phyloP scores from a whole-genome alignment of 1,140 invertebrate species.

The Cydia strobilella region DNA sequence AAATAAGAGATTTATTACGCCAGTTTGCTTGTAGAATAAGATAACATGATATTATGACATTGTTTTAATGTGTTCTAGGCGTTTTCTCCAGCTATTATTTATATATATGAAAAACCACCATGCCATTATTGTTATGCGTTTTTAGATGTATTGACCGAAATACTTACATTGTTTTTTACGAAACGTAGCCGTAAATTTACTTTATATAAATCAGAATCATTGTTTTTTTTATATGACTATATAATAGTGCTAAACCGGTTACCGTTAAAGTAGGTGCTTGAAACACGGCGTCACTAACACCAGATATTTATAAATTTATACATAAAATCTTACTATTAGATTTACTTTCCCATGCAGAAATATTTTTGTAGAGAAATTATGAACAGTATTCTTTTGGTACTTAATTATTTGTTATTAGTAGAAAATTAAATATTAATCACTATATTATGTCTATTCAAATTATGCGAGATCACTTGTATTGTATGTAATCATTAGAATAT shows the following conservation, averaged over 20 bases:
- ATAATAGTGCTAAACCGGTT: conserved; percentile 5
- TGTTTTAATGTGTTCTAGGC: not conserved
- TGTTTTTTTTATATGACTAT: conserved; percentile 14
- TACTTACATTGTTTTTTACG: conserved; percentile 4
- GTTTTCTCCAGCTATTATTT: not conserved
- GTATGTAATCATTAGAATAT: not conserved
- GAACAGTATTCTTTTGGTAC: conserved; percentile 29
- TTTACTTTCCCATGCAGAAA: conserved; percentile 6
- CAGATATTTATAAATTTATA: conserved; percentile 8
- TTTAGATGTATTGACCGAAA: not conserved
- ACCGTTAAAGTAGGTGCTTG: conserved; percentile 22
- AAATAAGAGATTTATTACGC: conserved; percentile 23
- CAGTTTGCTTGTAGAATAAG: conserved; percentile 26
- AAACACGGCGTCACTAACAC: not conserved
- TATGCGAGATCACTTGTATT: not conserved
- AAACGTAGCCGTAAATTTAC: not conserved
- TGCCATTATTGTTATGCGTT: conserved; percentile 11
- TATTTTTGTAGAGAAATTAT: conserved; percentile 22
- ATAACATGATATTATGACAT: conserved; percentile 30
- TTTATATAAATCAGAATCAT: not conserved
- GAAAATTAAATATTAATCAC: not conserved
- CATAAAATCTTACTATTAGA: not conserved
- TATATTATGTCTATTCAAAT: not conserved
- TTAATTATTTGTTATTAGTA: conserved; percentile 29
- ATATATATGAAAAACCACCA: not conserved